A percentile compares a stretch with the other conserved stretches of the same genome.
Conservation (phyloP, 2,888 invertebrate species). For the Steromphala cineraria region DNA sequence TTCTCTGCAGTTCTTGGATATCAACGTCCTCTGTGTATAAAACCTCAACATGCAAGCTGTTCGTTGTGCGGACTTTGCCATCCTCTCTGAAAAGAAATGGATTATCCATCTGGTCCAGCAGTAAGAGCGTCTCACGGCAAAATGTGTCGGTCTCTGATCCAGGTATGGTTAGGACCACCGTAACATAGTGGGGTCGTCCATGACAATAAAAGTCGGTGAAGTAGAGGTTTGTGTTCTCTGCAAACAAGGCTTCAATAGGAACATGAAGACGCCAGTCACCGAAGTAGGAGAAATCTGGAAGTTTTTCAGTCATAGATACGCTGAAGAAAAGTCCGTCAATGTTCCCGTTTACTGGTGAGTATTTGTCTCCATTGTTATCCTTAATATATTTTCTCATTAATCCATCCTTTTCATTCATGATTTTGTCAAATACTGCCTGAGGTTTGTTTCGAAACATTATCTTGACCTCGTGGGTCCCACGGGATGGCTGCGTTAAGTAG, state of each 20-base stretch:
- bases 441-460: conserved; percentile 18
- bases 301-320: neutral
- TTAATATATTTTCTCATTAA: conserved; percentile 22
- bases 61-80: neutral
- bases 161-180: neutral
- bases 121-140: neutral
- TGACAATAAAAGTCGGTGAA: neutral
- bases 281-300: neutral
- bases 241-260: neutral
- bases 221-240: neutral
- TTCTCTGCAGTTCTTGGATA: neutral
- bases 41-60: neutral
- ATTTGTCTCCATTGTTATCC: conserved; percentile 5
- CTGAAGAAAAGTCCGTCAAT: conserved; percentile 16
- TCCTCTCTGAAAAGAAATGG: neutral
- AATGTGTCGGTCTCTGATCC: neutral
- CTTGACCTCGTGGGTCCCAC: neutral
- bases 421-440: neutral
- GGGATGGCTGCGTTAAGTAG: neutral
- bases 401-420: neutral
- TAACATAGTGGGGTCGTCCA: neutral
- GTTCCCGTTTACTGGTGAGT: conserved; percentile 10
- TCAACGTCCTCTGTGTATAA: neutral
- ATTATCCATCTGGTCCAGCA: neutral
- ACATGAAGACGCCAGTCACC: neutral